Percentiles rank a stretch among this genome's conserved stretches.
phyloP scores from a whole-genome alignment of 2,113 vertebrate genomes.

The Numida meleagris region DNA sequence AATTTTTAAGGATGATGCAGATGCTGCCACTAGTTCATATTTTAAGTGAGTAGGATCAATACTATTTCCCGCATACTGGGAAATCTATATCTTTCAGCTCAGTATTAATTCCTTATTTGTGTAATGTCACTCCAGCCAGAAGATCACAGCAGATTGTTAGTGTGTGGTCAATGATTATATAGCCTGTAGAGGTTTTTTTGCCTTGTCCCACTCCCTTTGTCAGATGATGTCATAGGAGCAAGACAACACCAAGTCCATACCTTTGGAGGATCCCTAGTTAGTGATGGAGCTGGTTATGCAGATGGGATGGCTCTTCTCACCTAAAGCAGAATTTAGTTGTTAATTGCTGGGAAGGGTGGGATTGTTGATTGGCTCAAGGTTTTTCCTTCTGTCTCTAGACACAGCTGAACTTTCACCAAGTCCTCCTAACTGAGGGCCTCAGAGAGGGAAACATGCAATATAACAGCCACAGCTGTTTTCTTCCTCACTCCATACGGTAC shows the following conservation, averaged over 20 bases:
- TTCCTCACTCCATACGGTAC: not conserved
- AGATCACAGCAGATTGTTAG: not conserved
- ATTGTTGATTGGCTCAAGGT: not conserved
- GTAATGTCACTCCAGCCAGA: not conserved
- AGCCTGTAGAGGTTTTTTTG: not conserved
- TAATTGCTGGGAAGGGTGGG: not conserved
- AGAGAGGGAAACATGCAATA: not conserved
- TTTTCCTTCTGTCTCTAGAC: not conserved
- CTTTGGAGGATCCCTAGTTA: not conserved
- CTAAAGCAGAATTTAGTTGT: accelerated
- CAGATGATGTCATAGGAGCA: not conserved
- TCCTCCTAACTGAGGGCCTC: not conserved
- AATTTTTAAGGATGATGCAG: not conserved
- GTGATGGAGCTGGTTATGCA: not conserved
- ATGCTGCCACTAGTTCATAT: not conserved
- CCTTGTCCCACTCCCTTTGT: not conserved
- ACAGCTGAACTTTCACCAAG: not conserved
- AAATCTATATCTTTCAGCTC: not conserved
- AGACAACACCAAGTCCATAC: accelerated
- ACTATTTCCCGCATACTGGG: not conserved
- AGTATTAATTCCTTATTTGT: not conserved
- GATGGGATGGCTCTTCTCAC: not conserved
- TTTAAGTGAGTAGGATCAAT: not conserved
- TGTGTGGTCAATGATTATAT: not conserved
- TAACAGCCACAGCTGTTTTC: not conserved